Evolutionary conservation across 2,113 vertebrate species (phyloP).

Genomic region (Nycticorax nycticorax): DNA sequence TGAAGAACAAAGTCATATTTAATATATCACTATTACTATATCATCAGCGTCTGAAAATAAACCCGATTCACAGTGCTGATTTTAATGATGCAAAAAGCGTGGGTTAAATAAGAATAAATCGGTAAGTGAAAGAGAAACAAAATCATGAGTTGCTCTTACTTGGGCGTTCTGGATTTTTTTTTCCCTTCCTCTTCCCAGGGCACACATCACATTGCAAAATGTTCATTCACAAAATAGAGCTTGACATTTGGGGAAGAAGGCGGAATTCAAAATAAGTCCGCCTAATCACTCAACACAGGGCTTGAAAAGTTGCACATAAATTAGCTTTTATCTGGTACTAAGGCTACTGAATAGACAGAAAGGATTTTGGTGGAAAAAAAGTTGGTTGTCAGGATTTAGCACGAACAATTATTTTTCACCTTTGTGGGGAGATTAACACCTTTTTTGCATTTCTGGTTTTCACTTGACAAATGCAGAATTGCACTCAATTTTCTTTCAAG

Average conservation of each 20-base stretch:
- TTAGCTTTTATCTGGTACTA: background rate
- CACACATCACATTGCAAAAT: background rate
- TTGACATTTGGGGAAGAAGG: conserved; percentile 15
- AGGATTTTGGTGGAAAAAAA: background rate
- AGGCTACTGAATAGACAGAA: background rate
- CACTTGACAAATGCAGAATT: background rate
- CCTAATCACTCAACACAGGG: background rate
- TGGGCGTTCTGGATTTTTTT: background rate
- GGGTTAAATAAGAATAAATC: conserved; percentile 5
- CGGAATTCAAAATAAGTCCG: background rate
- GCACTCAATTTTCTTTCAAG: background rate
- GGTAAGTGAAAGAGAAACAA: background rate
- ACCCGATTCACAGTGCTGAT: background rate
- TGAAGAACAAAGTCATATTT: background rate
- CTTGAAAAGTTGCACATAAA: background rate
- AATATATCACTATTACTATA: background rate
- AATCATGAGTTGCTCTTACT: background rate
- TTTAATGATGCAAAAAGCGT: background rate
- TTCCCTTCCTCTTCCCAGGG: background rate
- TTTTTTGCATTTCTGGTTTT: background rate
- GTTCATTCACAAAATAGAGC: conserved; percentile 45
- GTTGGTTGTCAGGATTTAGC: background rate
- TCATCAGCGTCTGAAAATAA: conserved; percentile 1
- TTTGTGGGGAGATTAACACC: background rate
- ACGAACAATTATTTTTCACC: background rate